A percentile compares a stretch with the other conserved stretches of the same genome.
Conservation (phyloP, 2,888 invertebrate species). For the Tipula confusa region DNA sequence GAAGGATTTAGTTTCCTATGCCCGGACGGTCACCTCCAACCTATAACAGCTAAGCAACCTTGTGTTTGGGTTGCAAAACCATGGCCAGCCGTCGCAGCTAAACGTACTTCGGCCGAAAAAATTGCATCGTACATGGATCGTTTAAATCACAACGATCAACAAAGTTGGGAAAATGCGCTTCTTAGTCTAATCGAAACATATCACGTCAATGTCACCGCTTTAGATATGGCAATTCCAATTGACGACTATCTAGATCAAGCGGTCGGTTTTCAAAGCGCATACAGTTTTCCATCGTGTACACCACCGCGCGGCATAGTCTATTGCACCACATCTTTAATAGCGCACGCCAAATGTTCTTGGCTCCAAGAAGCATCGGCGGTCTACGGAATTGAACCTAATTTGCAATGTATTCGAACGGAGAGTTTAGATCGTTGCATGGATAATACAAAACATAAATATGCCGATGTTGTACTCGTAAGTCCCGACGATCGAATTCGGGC, state of each 20-base stretch:
- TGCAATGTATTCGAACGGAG: slow-evolving; percentile 67
- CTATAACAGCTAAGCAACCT: slow-evolving; percentile 56
- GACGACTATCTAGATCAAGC: slow-evolving; percentile 63
- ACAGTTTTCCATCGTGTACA: slow-evolving; percentile 64
- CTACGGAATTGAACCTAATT: slow-evolving; percentile 70
- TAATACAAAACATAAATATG: slow-evolving; percentile 57
- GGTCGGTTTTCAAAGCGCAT: slow-evolving; percentile 59
- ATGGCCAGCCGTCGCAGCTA: slow-evolving; percentile 68
- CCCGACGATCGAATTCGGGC: slow-evolving; percentile 69
- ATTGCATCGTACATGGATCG: slow-evolving; percentile 53
- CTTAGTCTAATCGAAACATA: slow-evolving; percentile 59
- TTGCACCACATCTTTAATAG: slow-evolving; percentile 66
- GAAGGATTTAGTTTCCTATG: slow-evolving; percentile 68
- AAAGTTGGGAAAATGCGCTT: slow-evolving; percentile 57
- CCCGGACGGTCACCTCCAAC: slow-evolving; percentile 65
- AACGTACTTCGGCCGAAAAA: slow-evolving; percentile 48
- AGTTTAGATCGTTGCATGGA: slow-evolving; percentile 63
- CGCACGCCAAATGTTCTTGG: slow-evolving; percentile 74
- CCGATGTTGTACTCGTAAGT: slow-evolving; percentile 68
- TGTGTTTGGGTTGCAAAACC: slow-evolving; percentile 77
- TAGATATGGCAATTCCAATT: slow-evolving; percentile 59
- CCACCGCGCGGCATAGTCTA: slow-evolving; percentile 61
- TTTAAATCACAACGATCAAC: slow-evolving; percentile 46
- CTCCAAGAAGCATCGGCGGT: slow-evolving; percentile 68
- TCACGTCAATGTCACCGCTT: slow-evolving; percentile 52